These are phyloP conservation scores for Sitta europaea DNA, from an alignment of 2,113 vertebrate species.

Conservation along the genomic window DNA sequence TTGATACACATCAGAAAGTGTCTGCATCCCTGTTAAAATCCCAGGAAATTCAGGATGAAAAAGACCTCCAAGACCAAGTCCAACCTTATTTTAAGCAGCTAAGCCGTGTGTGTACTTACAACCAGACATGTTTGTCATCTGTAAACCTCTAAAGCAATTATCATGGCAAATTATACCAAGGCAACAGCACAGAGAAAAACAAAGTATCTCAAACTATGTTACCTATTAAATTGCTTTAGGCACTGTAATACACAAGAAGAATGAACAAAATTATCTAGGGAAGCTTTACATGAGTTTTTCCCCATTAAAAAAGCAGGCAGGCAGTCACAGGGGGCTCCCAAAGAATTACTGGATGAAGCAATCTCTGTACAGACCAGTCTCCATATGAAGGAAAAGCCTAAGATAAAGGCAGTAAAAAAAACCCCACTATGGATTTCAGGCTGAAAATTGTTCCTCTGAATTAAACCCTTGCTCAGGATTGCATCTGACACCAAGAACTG, in stretches of 20 bases:
- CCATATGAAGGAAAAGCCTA: background rate
- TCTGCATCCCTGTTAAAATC: background rate
- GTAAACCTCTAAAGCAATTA: background rate
- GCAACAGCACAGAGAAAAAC: background rate
- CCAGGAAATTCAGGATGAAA: background rate
- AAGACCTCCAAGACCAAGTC: background rate
- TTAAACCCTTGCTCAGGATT: background rate
- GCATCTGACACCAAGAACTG: background rate
- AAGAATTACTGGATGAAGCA: background rate
- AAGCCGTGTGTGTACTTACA: background rate
- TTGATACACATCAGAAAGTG: accelerated
- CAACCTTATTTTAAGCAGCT: background rate
- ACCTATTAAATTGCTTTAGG: background rate
- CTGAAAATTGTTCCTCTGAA: background rate
- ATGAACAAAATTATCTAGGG: background rate
- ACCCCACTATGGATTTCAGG: background rate
- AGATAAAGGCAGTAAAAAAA: background rate
- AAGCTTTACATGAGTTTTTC: background rate
- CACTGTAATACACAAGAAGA: background rate
- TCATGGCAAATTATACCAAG: background rate
- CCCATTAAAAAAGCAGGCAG: background rate
- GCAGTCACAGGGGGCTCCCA: background rate
- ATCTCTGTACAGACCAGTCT: background rate
- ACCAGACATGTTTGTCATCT: background rate
- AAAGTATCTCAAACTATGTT: background rate